Base-by-base conservation (phyloP, 2,797 vertebrate species). In the Caiman crocodilus region DNA sequence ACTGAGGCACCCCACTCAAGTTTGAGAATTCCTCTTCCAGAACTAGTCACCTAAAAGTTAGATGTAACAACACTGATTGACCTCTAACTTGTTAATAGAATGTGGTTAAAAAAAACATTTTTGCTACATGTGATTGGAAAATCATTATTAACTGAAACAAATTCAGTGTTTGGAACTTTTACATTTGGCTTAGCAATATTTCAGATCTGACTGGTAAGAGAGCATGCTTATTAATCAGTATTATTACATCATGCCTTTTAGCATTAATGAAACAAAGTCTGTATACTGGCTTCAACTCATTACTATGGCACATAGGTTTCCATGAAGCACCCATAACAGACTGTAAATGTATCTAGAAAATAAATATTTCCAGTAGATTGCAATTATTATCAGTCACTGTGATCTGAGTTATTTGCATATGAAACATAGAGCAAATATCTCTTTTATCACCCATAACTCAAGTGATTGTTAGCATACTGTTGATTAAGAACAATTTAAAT, bases 151-250 rank as follows among this genome's bases (percentile, higher is more conserved):
- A 61, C 50, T 87, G 8, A 4, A 50, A 57, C 94, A 79, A 87
- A 10, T 9, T 82, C 90, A 4, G 0, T 69, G 13, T 85, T 77
- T 89, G 75, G 6, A 80, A 56, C 65, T 14, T 82, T 91, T 64
- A 73, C 79, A 32, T n/a, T 28, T 58, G 81, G 57, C 17, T 84
- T 18, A 87, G 23, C 90, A 85, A 35, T 67, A 82, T 42, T 75
- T 83, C 55, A 79, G 3, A 81, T 88, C 23, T 57, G 23, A 30
- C 23, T 16, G 85, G 86, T 79, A 84, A 91, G 73, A 16, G 0
- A 57, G n/a, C 14, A 21, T 84, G 69, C 81, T 93, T 92, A 79
- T 87, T 80, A 75, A 73, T 87, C 76, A 85, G 16, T 91, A 14
- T 69, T 69, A 63, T 17, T 65, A 71, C 25, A 35, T 69, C 14